Evolutionary conservation across 2,888 invertebrate species (phyloP), one percentile per base, ranked within the genome.

Genomic region (Rhogogaster chlorosoma): DNA sequence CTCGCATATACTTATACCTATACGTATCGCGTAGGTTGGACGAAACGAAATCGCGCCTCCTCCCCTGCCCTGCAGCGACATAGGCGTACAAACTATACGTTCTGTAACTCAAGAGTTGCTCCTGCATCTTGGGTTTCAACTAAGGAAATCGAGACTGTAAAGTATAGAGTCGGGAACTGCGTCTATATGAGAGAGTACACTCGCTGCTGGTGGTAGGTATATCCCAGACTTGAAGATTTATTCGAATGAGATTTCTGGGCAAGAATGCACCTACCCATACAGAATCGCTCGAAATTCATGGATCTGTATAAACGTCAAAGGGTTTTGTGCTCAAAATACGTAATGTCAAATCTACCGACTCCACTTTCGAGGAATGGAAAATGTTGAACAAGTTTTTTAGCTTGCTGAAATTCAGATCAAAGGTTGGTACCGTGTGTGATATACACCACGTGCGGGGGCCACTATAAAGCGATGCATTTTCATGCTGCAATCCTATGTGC

Each of bases 71-170:
- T 77, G 53, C 49, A 18, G 26, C 49, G 45, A 45, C 15, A 22
- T 32, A 15, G 38, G 38, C 61, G 80, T 38, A 45, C 45, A 53
- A 49, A 53, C 45, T 49, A n/a, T 49, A 29, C 49, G 32, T 32
- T 64, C 42, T 42, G 83, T 83, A 83, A 83, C 45, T 32, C 29
- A 83, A 83, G 83, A 83, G 18, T 29, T 83, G 83, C 83, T 67
- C 67, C 83, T 42, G 83, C 61, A 70, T 49, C 83, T 83, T 83
- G 5, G 83, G 83, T 83, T 83, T 45, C 83, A 49, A 67, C 67
- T 77, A 22, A 77, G 77, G 77, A 77, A 77, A 77, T 77, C 77
- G 77, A 77, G 77, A 77, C 77, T 29, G 29, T 15, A 29, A 77
- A 53, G 77, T 38, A 26, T 73, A 22, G 71, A 73, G 36, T 42